phyloP scores from a whole-genome alignment of 2,888 invertebrate genomes.

The Aplocera efformata region DNA sequence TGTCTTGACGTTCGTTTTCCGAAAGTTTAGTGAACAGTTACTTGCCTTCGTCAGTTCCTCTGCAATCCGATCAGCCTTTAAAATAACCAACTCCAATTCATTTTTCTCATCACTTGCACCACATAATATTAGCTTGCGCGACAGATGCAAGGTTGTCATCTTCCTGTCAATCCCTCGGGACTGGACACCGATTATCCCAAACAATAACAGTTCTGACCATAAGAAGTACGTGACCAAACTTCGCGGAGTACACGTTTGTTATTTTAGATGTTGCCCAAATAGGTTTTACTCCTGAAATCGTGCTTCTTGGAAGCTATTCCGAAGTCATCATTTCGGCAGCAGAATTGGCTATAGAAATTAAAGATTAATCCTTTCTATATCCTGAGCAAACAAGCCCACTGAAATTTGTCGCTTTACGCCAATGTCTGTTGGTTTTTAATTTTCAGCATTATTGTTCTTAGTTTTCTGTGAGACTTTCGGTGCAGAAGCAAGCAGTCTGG shows the following conservation, averaged over 20 bases:
- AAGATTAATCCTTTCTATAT: too few species aligned
- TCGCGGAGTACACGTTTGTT: conserved; percentile 50
- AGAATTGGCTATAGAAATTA: neutral
- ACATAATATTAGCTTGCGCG: conserved; percentile 49
- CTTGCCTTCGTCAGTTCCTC: too few species aligned
- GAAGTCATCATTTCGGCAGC: conserved; percentile 2
- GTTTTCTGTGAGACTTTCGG: too few species aligned
- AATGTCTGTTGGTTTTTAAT: too few species aligned
- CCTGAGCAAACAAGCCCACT: too few species aligned
- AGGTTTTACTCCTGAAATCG: conserved; percentile 40
- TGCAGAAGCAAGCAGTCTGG: too few species aligned
- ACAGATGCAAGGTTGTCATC: conserved; percentile 63
- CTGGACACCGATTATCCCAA: conserved; percentile 49
- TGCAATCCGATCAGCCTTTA: too few species aligned
- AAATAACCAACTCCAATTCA: conserved; percentile 1
- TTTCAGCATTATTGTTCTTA: too few species aligned
- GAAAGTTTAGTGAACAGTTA: too few species aligned
- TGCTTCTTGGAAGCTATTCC: conserved; percentile 28
- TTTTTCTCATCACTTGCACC: conserved; percentile 26
- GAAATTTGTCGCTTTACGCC: neutral
- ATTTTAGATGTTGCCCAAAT: conserved; percentile 47
- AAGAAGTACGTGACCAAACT: conserved; percentile 35
- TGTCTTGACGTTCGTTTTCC: too few species aligned
- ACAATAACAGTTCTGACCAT: conserved; percentile 41
- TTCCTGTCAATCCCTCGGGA: conserved; percentile 47